These are phyloP conservation scores for Volucella bombylans DNA, from an alignment of 2,888 invertebrate species.

Conservation along the genomic window DNA sequence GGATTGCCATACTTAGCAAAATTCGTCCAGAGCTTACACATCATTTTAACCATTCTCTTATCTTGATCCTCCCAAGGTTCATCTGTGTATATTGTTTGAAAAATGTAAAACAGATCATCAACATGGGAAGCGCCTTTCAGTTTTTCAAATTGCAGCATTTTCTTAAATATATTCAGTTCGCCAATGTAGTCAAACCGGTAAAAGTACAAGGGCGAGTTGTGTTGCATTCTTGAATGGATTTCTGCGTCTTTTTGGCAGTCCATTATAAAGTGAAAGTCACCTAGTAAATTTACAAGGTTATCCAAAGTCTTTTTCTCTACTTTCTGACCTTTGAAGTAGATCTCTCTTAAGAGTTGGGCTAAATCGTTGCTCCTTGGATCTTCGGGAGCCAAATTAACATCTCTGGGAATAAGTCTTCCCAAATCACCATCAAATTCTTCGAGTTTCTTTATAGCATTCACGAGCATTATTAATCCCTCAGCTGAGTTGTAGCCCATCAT, in stretches of 20 bases:
- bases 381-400: constrained; percentile 75
- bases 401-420: constrained; percentile 79
- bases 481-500: constrained; percentile 84
- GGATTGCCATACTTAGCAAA: constrained; percentile 85
- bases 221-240: constrained; percentile 77
- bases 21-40: constrained; percentile 86
- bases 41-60: constrained; percentile 81
- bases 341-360: constrained; percentile 77
- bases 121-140: constrained; percentile 84
- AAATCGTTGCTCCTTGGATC: constrained; percentile 74
- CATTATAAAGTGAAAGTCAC: constrained; percentile 82
- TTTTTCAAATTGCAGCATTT: constrained; percentile 81
- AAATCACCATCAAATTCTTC: constrained; percentile 77
- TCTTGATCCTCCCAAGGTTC: constrained; percentile 75
- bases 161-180: constrained; percentile 84
- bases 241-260: constrained; percentile 78
- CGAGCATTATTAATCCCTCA: constrained; percentile 83
- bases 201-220: constrained; percentile 83
- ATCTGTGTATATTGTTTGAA: constrained; percentile 80
- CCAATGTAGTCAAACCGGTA: constrained; percentile 85
- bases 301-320: constrained; percentile 81
- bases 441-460: constrained; percentile 77
- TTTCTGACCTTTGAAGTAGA: constrained; percentile 83
- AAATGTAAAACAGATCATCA: constrained; percentile 85
- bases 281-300: constrained; percentile 83